Evolutionary conservation across 2,797 vertebrate genomes (phyloP).

Genomic region (Cygnus olor): DNA sequence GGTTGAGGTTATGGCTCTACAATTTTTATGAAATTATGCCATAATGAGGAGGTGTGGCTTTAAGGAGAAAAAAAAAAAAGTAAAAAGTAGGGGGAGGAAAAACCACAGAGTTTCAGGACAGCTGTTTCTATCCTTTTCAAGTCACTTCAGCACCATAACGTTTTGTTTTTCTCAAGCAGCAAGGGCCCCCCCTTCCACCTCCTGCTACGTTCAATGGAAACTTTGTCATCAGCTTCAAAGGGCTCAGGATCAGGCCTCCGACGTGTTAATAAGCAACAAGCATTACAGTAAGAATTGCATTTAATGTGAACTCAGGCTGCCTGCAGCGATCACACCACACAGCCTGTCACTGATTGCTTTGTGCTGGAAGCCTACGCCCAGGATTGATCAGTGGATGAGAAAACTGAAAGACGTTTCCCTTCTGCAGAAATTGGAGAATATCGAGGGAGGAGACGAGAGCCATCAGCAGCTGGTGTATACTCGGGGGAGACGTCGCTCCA

Average conservation of each 20-base stretch:
- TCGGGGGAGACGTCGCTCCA: neutral
- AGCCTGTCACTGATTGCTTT: conserved; percentile 52
- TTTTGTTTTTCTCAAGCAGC: conserved; percentile 52
- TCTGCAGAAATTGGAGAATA: conserved; percentile 25
- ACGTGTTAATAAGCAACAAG: conserved; percentile 45
- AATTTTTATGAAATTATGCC: neutral
- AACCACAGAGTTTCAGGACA: neutral
- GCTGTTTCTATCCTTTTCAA: neutral
- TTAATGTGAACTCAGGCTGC: conserved; percentile 52
- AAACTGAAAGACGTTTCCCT: conserved; percentile 38
- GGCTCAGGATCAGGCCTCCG: conserved; percentile 50
- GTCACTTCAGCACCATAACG: neutral
- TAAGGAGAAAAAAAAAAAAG: neutral
- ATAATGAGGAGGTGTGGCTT: neutral
- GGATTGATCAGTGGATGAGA: conserved; percentile 43
- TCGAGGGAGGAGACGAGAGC: conserved; percentile 3
- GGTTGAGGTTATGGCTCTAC: rapidly evolving
- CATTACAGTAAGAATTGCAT: conserved; percentile 61
- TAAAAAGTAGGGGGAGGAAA: neutral
- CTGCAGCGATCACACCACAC: conserved; percentile 25
- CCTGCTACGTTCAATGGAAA: neutral
- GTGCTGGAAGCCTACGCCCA: conserved; percentile 37
- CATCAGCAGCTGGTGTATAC: neutral
- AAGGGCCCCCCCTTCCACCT: conserved; percentile 34
- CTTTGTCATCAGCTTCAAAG: conserved; percentile 58